Conservation (phyloP, 2,888 invertebrate species). For the Tenthredo livida region DNA sequence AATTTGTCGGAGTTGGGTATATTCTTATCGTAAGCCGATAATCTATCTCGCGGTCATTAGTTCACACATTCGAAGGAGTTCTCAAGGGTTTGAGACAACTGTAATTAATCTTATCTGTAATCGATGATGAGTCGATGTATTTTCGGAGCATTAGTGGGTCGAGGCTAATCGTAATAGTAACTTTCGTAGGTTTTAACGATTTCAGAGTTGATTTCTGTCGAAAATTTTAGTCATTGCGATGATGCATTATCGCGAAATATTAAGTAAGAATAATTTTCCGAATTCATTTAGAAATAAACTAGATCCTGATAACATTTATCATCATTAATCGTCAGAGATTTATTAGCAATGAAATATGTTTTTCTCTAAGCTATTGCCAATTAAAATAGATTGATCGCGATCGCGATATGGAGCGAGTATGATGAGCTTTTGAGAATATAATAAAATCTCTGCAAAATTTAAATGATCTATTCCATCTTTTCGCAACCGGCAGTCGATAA, state of each 20-base stretch:
- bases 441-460: background rate
- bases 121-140: background rate
- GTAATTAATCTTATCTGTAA: background rate
- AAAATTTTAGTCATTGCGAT: background rate
- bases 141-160: background rate
- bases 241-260: background rate
- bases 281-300: background rate
- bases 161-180: background rate
- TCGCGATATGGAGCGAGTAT: background rate
- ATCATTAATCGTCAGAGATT: background rate
- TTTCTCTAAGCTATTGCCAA: background rate
- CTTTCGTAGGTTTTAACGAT: background rate
- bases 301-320: background rate
- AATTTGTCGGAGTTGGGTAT: background rate
- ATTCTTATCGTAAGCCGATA: background rate
- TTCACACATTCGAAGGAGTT: background rate
- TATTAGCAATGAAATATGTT: background rate
- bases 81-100: background rate
- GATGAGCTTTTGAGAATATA: background rate
- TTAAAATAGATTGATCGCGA: background rate
- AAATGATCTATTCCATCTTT: background rate
- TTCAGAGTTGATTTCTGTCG: background rate
- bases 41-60: background rate
- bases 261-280: background rate
- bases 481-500: background rate